Percentiles rank a stretch among this genome's conserved stretches.
phyloP scores from a whole-genome alignment of 2,113 vertebrate genomes.

The Pachyramphus minor region DNA sequence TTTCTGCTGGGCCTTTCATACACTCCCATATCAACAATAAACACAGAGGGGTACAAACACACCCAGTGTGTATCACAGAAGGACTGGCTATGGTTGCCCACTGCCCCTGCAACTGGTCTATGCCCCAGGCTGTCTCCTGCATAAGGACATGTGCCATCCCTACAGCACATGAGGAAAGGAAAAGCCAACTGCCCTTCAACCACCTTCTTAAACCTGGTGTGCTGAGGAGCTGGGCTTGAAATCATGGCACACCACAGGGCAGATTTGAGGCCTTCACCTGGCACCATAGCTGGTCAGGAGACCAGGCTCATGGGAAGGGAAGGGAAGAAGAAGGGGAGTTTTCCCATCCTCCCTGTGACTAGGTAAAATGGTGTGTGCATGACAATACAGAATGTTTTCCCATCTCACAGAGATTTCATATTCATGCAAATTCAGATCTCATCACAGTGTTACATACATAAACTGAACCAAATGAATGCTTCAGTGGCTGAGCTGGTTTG shows the following conservation, averaged over 20 bases:
- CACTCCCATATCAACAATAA: background rate
- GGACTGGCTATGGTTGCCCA: background rate
- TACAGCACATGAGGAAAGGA: background rate
- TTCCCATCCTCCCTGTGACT: background rate
- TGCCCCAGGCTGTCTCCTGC: background rate
- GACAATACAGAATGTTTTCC: background rate
- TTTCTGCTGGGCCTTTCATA: background rate
- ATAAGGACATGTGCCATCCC: background rate
- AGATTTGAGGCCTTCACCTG: background rate
- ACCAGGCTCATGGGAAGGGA: background rate
- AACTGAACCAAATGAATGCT: background rate
- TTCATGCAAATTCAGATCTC: background rate
- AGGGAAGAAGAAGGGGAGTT: background rate
- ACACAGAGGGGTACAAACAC: background rate
- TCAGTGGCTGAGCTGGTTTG: background rate
- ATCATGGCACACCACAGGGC: background rate
- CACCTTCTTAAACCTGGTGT: background rate
- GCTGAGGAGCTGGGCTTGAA: background rate
- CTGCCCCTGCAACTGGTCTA: background rate
- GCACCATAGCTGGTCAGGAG: background rate
- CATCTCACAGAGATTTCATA: background rate
- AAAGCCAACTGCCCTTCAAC: background rate
- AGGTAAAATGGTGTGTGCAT: fast-evolving
- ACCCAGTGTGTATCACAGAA: fast-evolving
- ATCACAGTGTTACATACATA: background rate